A percentile compares a stretch with the other conserved stretches of the same genome.
phyloP scores from a whole-genome alignment of 2,888 invertebrate species.

The Zhuqinia jingwanae region DNA sequence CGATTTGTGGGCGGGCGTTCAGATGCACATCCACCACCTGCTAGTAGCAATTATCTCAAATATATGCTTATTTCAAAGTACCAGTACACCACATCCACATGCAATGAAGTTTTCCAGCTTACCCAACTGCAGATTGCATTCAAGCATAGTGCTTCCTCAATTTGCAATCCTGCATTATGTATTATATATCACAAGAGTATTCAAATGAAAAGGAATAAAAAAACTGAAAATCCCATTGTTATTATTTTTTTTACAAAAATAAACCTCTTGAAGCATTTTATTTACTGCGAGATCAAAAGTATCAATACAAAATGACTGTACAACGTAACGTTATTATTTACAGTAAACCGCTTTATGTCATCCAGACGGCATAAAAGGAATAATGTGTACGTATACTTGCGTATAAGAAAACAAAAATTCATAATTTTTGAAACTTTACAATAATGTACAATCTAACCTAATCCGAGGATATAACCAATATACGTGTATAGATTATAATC shows the following conservation, averaged over 20 bases:
- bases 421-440: constrained; percentile 15
- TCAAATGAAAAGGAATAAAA: too few species aligned
- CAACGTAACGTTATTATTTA: constrained; percentile 25
- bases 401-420: not conserved
- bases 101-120: too few species aligned
- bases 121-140: not conserved
- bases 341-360: constrained; percentile 33
- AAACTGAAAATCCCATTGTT: too few species aligned
- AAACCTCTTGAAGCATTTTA: constrained; percentile 23
- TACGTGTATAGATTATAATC: not conserved
- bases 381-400: constrained; percentile 18
- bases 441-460: constrained; percentile 44
- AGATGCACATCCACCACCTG: too few species aligned
- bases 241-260: constrained; percentile 35
- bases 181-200: too few species aligned
- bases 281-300: constrained; percentile 4
- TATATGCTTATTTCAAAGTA: too few species aligned
- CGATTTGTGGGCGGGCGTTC: too few species aligned
- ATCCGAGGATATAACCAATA: not conserved
- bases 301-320: not conserved
- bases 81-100: too few species aligned
- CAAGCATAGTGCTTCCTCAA: not conserved
- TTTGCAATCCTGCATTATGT: not conserved
- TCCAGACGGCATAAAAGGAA: constrained; percentile 53
- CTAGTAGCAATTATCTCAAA: too few species aligned